A percentile compares a stretch with the other conserved stretches of the same genome.
phyloP scores from a whole-genome alignment of 2,113 vertebrate genomes.

The Forbesichthys papilliferus region DNA sequence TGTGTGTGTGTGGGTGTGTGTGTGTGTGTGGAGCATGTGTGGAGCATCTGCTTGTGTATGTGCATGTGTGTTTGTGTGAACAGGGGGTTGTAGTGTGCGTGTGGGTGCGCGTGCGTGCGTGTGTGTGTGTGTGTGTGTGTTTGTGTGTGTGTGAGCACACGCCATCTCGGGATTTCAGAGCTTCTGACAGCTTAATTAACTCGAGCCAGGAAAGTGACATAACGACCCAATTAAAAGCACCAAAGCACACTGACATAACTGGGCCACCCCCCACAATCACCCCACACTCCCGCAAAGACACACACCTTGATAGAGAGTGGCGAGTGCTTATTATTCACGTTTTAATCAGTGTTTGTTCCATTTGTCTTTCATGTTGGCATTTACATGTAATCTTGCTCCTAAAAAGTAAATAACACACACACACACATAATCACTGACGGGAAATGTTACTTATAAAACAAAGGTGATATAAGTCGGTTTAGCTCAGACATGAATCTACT shows the following conservation, averaged over 20 bases:
- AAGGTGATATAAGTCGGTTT: no score
- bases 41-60: background rate
- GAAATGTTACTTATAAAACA: no score
- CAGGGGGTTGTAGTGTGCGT: background rate
- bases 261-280: conserved; percentile 42
- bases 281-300: conserved; percentile 28
- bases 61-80: background rate
- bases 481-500: no score
- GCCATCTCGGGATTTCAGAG: conserved; percentile 57
- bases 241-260: conserved; percentile 62
- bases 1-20: background rate
- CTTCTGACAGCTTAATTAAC: conserved; percentile 72
- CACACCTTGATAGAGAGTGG: conserved; percentile 29
- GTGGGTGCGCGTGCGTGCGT: background rate
- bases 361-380: conserved; percentile 3
- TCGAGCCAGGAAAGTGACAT: conserved; percentile 57
- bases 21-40: background rate
- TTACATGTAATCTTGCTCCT: background rate
- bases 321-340: background rate
- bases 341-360: background rate
- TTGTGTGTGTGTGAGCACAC: conserved; percentile 5
- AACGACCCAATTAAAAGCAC: conserved; percentile 59
- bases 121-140: background rate
- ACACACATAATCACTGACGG: no score
- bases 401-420: no score